A percentile compares a stretch with the other conserved stretches of the same genome.
Evolutionary conservation across 2,888 invertebrate genomes (phyloP).

Genomic region (Chamaedrilus cognettii): DNA sequence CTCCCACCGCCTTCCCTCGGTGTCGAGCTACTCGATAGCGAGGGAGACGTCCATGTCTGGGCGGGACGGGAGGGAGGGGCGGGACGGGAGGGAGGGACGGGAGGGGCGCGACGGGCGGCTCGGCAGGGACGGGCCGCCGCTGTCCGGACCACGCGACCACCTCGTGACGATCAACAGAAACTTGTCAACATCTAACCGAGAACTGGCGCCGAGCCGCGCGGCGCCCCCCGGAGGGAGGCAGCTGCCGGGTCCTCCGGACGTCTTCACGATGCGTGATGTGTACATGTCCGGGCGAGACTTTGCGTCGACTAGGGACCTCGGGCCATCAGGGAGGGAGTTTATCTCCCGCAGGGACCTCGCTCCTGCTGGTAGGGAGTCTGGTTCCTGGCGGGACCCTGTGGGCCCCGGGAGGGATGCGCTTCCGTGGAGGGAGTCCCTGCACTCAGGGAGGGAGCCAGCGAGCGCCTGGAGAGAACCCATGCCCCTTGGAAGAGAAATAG

Average conservation of each 20-base stretch:
- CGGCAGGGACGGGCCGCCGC: neutral
- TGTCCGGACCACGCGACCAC: neutral
- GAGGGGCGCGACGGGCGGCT: neutral
- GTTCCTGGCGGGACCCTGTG: too few species aligned
- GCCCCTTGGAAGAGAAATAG: too few species aligned
- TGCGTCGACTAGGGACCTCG: too few species aligned
- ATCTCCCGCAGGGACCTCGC: neutral
- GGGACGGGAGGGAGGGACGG: neutral
- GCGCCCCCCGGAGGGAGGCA: neutral
- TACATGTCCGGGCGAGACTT: neutral
- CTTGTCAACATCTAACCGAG: neutral
- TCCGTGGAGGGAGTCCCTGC: too few species aligned
- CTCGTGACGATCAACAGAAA: neutral
- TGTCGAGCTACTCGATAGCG: neutral
- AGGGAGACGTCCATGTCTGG: neutral
- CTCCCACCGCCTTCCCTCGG: neutral
- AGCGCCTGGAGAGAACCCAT: too few species aligned
- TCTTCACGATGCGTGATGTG: neutral
- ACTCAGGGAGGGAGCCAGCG: too few species aligned
- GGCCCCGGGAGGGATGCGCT: too few species aligned
- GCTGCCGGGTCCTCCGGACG: too few species aligned
- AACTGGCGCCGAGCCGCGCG: neutral
- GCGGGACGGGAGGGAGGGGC: neutral
- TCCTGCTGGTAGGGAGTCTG: neutral
- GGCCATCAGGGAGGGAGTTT: too few species aligned